A percentile compares a stretch with the other conserved stretches of the same genome.
Evolutionary conservation across 2,797 vertebrate genomes (phyloP).

Genomic region (Numenius phaeopus): DNA sequence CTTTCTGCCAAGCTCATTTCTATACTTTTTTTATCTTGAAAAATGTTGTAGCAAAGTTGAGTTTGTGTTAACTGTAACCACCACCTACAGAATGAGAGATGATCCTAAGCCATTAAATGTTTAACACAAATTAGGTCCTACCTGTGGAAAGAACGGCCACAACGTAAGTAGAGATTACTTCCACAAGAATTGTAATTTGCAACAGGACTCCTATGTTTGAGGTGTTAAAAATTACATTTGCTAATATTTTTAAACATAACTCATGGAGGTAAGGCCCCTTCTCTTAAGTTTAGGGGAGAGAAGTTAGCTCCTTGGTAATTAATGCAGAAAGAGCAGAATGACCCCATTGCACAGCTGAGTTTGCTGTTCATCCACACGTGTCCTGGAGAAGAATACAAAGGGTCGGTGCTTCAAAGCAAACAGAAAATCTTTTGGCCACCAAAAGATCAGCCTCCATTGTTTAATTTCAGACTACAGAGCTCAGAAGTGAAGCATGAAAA

Average conservation of each 20-base stretch:
- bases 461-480: background rate
- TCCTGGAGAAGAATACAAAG: too few relatives aligned
- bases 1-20: background rate
- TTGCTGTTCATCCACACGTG: background rate
- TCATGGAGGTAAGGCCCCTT: background rate
- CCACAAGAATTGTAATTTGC: too few relatives aligned
- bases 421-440: background rate
- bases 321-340: fast-evolving
- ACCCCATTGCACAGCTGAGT: background rate
- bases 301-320: background rate
- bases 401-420: background rate
- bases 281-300: background rate
- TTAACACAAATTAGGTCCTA: background rate
- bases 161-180: background rate
- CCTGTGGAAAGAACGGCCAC: fast-evolving
- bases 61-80: background rate
- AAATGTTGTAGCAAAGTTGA: fast-evolving
- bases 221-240: fast-evolving
- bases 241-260: background rate
- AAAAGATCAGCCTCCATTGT: background rate
- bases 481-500: background rate
- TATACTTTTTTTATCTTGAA: background rate
- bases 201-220: background rate
- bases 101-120: background rate
- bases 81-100: background rate